These are phyloP conservation scores for Enteromius afrohamiltoni DNA, from an alignment of 2,797 vertebrate species.

Conservation along the genomic window DNA sequence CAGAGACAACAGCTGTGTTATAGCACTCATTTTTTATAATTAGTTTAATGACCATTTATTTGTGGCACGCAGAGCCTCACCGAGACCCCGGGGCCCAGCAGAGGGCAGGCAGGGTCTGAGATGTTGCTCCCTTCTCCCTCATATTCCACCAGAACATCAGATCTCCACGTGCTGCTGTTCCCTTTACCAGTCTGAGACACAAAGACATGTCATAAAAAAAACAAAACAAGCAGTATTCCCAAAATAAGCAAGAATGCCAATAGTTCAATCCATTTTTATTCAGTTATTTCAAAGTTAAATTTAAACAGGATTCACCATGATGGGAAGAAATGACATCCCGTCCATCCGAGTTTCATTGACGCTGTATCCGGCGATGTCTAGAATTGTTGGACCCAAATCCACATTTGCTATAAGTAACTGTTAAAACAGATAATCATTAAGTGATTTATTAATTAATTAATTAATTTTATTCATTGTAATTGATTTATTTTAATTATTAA, in stretches of 20 bases:
- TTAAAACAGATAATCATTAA: not conserved
- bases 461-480: no score
- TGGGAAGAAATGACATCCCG: constrained; percentile 88
- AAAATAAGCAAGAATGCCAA: not conserved
- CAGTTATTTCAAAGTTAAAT: not conserved
- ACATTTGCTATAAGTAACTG: constrained; percentile 93
- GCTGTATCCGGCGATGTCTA: constrained; percentile 91
- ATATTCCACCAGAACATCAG: constrained; percentile 94
- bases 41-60: not conserved
- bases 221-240: not conserved
- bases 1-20: not conserved
- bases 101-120: constrained; percentile 89
- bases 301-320: constrained; percentile 79
- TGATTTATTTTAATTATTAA: no score
- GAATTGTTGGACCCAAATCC: constrained; percentile 93
- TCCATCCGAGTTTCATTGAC: constrained; percentile 94
- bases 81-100: not conserved
- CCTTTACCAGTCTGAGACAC: constrained; percentile 78
- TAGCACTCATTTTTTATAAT: not conserved
- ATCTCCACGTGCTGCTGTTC: constrained; percentile 87
- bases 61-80: not conserved
- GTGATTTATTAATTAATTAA: no score
- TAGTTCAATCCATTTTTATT: not conserved
- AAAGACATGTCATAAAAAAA: not conserved
- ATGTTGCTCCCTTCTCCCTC: constrained; percentile 91